A percentile compares a stretch with the other conserved stretches of the same genome.
Conservation (phyloP, 2,797 vertebrate species). For the Sardinella longiceps region DNA sequence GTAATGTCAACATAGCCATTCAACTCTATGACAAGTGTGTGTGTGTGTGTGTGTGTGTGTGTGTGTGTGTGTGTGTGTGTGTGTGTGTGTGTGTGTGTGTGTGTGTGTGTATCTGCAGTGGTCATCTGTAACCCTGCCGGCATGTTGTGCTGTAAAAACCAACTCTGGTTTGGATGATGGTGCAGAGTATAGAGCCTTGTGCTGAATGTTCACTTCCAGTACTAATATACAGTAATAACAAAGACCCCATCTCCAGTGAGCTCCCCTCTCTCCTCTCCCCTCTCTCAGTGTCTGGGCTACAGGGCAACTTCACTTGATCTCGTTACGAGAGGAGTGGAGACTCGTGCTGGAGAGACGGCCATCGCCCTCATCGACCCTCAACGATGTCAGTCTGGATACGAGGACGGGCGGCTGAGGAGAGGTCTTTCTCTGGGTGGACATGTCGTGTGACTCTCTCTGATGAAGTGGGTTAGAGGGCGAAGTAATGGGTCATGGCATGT, state of each 20-base stretch:
- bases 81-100: background rate
- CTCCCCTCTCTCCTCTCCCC: background rate
- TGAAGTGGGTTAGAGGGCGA: slow-evolving; percentile 72
- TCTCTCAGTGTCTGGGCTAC: background rate
- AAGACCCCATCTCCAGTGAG: background rate
- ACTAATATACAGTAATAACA: background rate
- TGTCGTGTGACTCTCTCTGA: slow-evolving; percentile 31
- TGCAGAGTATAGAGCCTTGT: no score
- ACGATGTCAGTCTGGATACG: slow-evolving; percentile 62
- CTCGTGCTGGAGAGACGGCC: slow-evolving; percentile 55
- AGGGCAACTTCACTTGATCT: slow-evolving; percentile 51
- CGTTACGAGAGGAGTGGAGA: slow-evolving; percentile 65
- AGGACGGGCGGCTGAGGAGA: slow-evolving; percentile 31
- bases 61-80: no score
- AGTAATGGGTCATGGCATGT: slow-evolving; percentile 57
- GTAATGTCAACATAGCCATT: background rate
- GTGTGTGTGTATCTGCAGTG: background rate
- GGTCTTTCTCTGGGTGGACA: slow-evolving; percentile 45
- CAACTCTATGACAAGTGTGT: background rate
- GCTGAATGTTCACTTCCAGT: background rate
- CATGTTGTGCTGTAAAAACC: background rate
- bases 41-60: no score
- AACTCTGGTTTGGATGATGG: background rate
- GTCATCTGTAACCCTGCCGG: background rate
- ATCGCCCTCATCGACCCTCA: slow-evolving; percentile 39